A percentile compares a stretch with the other conserved stretches of the same genome.
phyloP scores from a whole-genome alignment of 2,797 vertebrate genomes.

The Arrhamphus sclerolepis region DNA sequence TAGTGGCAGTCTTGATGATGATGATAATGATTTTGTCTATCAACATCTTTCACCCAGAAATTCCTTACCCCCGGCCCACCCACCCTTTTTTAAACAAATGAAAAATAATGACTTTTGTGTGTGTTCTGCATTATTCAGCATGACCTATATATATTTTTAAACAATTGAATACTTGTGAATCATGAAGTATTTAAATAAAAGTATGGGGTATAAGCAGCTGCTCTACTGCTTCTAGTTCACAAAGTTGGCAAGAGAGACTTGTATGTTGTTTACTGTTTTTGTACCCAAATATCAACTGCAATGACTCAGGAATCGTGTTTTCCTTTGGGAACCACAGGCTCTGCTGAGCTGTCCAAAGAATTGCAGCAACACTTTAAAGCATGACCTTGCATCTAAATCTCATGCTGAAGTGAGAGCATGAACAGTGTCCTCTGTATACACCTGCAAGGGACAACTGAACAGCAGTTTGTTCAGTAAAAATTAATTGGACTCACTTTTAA shows the following conservation, averaged over 20 bases:
- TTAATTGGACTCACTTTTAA: too few relatives aligned
- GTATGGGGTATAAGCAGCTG: neutral
- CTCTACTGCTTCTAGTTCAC: constrained; percentile 10
- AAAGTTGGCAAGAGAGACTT: constrained; percentile 27
- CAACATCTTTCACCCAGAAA: too few relatives aligned
- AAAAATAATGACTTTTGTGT: constrained; percentile 34
- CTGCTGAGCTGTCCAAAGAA: constrained; percentile 2
- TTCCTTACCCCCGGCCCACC: too few relatives aligned
- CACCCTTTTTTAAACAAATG: neutral
- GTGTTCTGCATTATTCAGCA: constrained; percentile 2
- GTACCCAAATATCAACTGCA: constrained; percentile 2
- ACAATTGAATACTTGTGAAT: constrained; percentile 35
- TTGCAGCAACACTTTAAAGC: neutral
- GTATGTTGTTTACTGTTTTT: constrained; percentile 10
- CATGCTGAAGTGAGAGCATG: too few relatives aligned
- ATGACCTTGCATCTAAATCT: constrained; percentile 5
- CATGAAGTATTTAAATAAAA: constrained; percentile 33
- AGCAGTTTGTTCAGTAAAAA: too few relatives aligned
- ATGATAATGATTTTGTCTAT: too few relatives aligned
- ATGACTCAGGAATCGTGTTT: constrained; percentile 20
- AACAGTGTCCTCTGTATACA: too few relatives aligned
- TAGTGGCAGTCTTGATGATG: too few relatives aligned
- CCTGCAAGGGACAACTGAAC: too few relatives aligned
- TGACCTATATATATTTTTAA: neutral
- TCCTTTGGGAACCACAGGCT: constrained; percentile 5